phyloP scores from a whole-genome alignment of 2,797 vertebrate genomes.

The Limnodromus scolopaceus region DNA sequence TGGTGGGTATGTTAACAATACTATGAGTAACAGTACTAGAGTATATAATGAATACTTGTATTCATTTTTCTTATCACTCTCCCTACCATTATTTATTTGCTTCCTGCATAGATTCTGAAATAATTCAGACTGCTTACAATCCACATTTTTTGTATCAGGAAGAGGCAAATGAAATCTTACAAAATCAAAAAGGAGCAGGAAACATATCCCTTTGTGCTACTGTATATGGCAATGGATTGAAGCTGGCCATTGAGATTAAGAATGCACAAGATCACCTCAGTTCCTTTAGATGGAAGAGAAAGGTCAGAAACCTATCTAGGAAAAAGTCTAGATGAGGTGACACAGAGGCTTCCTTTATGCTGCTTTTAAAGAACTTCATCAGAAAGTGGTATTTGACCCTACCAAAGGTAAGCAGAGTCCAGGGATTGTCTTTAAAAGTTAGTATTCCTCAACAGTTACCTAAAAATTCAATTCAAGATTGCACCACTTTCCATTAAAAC shows the following conservation, averaged over 20 bases:
- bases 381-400: slow-evolving; percentile 52
- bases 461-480: slow-evolving; percentile 7
- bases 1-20: background rate
- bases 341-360: slow-evolving; percentile 11
- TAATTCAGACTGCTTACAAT: background rate
- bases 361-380: slow-evolving; percentile 37
- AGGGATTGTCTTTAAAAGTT: slow-evolving; percentile 23
- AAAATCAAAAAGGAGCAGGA: background rate
- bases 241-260: slow-evolving; percentile 19
- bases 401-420: slow-evolving; percentile 25
- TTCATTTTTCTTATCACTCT: background rate
- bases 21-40: too few relatives aligned
- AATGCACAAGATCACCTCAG: background rate
- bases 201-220: background rate
- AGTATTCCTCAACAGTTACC: slow-evolving; percentile 21
- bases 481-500: background rate
- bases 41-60: too few relatives aligned
- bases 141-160: background rate
- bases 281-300: slow-evolving; percentile 7
- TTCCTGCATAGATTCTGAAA: background rate
- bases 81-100: background rate
- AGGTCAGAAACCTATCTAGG: slow-evolving; percentile 12
- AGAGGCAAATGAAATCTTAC: background rate
- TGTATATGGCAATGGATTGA: background rate
- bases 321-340: slow-evolving; percentile 32